A percentile compares a stretch with the other conserved stretches of the same genome.
Evolutionary conservation across 2,113 vertebrate genomes (phyloP).

Genomic region (Cephalopterus ornatus): DNA sequence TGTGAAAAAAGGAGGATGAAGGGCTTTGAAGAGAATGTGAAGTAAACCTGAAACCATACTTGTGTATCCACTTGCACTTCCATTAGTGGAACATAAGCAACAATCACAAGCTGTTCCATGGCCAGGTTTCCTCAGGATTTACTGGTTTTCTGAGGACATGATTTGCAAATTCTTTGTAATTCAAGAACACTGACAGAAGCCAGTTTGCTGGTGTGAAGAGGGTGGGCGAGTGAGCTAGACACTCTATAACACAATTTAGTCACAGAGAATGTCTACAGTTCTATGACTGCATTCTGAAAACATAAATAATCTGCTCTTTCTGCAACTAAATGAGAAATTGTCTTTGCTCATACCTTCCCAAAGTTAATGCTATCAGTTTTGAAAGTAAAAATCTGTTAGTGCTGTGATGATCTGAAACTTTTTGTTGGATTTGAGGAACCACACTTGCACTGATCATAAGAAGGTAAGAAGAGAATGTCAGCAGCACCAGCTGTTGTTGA

Average conservation of each 20-base stretch:
- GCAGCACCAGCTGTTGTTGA: background rate
- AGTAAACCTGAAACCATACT: background rate
- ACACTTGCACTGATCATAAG: background rate
- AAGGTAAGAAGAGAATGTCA: background rate
- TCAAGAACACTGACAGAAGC: background rate
- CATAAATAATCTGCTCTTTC: background rate
- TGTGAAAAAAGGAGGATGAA: background rate
- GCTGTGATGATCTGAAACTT: background rate
- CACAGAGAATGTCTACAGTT: background rate
- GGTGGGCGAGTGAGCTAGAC: background rate
- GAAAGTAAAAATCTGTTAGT: background rate
- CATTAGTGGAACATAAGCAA: background rate
- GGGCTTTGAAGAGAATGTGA: background rate
- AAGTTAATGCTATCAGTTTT: background rate
- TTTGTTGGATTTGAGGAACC: background rate
- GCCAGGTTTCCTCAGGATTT: background rate
- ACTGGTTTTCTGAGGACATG: background rate
- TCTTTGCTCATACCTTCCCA: background rate
- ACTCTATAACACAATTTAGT: background rate
- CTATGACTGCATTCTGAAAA: background rate
- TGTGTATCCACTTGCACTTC: background rate
- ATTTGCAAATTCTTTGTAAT: background rate
- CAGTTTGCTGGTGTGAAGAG: background rate
- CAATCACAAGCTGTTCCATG: background rate
- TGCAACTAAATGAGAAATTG: background rate